phyloP scores from a whole-genome alignment of 2,888 invertebrate genomes.

The Cistogaster globosa region DNA sequence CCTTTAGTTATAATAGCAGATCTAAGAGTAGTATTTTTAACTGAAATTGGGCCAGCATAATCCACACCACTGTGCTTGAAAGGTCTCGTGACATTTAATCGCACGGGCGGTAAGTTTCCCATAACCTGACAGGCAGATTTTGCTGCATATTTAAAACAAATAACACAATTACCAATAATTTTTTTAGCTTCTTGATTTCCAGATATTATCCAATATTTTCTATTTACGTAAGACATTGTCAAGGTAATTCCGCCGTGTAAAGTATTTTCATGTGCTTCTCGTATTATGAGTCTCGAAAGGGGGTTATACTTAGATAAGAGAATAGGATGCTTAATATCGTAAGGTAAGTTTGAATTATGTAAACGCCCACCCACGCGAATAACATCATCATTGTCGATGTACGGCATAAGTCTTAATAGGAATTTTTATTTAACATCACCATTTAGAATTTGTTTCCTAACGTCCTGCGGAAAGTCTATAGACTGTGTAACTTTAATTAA shows the following conservation, averaged over 20 bases:
- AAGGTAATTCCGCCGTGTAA: not conserved
- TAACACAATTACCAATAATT: constrained; percentile 3
- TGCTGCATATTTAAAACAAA: constrained; percentile 15
- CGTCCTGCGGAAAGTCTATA: too few relatives aligned
- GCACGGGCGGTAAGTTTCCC: not conserved
- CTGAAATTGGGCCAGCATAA: not conserved
- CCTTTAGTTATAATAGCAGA: not conserved
- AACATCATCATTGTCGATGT: too few relatives aligned
- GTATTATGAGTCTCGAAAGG: constrained; percentile 8
- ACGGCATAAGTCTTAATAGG: too few relatives aligned
- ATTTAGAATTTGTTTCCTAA: too few relatives aligned
- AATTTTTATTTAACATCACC: too few relatives aligned
- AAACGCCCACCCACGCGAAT: too few relatives aligned
- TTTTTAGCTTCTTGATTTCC: constrained; percentile 10
- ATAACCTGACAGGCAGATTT: not conserved
- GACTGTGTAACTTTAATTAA: too few relatives aligned
- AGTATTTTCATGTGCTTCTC: constrained; percentile 12
- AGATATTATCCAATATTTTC: constrained; percentile 8
- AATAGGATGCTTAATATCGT: constrained; percentile 5
- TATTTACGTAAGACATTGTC: constrained; percentile 42
- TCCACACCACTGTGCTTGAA: not conserved
- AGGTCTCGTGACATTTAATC: not conserved
- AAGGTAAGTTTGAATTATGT: too few relatives aligned
- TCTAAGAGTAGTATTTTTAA: constrained; percentile 4
- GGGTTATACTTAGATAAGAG: constrained; percentile 6